phyloP scores from a whole-genome alignment of 1,140 invertebrate genomes.

The Diploscapter pachys region DNA sequence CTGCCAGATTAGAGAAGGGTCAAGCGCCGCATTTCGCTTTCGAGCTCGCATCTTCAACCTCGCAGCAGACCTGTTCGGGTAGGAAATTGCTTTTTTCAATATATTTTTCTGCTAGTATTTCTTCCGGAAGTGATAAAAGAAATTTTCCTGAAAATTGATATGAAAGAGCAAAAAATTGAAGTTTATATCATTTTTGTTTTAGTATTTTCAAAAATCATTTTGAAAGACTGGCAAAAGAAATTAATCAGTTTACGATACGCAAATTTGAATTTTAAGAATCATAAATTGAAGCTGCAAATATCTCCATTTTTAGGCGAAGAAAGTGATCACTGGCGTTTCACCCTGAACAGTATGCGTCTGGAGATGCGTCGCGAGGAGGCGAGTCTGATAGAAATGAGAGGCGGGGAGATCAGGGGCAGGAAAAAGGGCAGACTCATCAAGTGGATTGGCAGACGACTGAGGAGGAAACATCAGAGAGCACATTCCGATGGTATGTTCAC shows the following conservation, averaged over 20 bases:
- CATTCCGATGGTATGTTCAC: no score
- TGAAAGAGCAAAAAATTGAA: no score
- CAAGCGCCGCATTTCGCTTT: conserved; percentile 25
- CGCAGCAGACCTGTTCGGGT: neutral
- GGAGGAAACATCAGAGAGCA: neutral
- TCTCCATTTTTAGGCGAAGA: conserved; percentile 22
- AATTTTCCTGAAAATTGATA: no score
- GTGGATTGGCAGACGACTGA: conserved; percentile 21
- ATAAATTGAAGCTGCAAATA: neutral
- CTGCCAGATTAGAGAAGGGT: conserved; percentile 20
- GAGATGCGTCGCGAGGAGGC: conserved; percentile 34
- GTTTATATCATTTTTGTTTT: no score
- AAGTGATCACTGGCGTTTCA: conserved; percentile 26
- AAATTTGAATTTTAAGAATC: no score
- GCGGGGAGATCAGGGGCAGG: conserved; percentile 6
- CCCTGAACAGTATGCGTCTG: conserved; percentile 27
- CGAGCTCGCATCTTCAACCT: conserved; percentile 2
- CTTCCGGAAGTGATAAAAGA: no score
- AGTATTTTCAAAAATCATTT: no score
- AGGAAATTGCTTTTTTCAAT: neutral
- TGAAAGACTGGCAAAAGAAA: no score
- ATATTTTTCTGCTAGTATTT: neutral
- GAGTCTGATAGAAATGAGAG: conserved; percentile 9
- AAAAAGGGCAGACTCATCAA: conserved; percentile 15
- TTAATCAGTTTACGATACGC: no score